Percentiles rank a stretch among this genome's conserved stretches.
Evolutionary conservation across 2,113 vertebrate genomes (phyloP).

Genomic region (Hymenochirus boettgeri): DNA sequence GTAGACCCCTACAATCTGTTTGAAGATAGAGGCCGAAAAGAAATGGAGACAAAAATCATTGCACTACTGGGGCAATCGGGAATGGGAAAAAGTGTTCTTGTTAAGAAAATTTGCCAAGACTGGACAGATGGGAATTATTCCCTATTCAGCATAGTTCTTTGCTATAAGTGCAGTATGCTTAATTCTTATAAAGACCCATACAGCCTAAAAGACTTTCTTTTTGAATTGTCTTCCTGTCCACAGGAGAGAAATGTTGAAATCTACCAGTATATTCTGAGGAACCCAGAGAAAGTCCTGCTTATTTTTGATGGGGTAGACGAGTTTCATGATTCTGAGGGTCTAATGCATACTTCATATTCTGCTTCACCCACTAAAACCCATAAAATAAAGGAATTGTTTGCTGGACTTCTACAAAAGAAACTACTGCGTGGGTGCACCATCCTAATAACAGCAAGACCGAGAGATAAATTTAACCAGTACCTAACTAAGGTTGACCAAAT

Average conservation of each 20-base stretch:
- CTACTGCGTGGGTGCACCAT: slow-evolving; percentile 78
- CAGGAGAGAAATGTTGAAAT: slow-evolving; percentile 54
- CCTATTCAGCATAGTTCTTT: slow-evolving; percentile 82
- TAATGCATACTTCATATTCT: slow-evolving; percentile 49
- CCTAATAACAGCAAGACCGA: slow-evolving; percentile 71
- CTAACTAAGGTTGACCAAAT: slow-evolving; percentile 70
- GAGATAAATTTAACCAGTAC: slow-evolving; percentile 66
- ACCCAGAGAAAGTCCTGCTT: slow-evolving; percentile 73
- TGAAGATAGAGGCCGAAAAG: slow-evolving; percentile 40
- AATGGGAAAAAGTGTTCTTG: slow-evolving; percentile 79
- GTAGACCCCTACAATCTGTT: slow-evolving; percentile 64
- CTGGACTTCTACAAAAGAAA: slow-evolving; percentile 74
- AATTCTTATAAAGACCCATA: slow-evolving; percentile 50
- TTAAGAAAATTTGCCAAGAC: slow-evolving; percentile 71
- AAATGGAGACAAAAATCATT: slow-evolving; percentile 59
- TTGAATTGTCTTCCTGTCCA: slow-evolving; percentile 54
- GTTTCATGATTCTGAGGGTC: slow-evolving; percentile 66
- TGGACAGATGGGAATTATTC: slow-evolving; percentile 74
- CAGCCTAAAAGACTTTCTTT: slow-evolving; percentile 71
- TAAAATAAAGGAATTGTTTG: slow-evolving; percentile 69
- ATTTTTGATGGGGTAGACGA: slow-evolving; percentile 85
- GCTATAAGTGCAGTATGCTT: slow-evolving; percentile 67
- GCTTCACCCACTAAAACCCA: slow-evolving; percentile 45
- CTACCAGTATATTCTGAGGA: slow-evolving; percentile 64
- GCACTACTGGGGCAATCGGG: slow-evolving; percentile 75